phyloP scores from a whole-genome alignment of 1,140 invertebrate species.

The Coptotermes formosanus region DNA sequence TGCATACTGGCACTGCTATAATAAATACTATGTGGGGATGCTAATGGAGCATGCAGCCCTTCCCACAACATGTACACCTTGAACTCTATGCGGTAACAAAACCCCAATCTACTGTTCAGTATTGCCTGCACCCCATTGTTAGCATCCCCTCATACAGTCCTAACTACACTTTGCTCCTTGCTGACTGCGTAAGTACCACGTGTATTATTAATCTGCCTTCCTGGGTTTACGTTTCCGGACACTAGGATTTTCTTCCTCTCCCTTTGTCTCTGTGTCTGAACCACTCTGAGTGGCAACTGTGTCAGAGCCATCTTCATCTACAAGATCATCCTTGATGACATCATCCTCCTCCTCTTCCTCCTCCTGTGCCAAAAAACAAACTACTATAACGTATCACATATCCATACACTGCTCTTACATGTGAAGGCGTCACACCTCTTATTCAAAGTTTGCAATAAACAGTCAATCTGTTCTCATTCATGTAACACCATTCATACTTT shows the following conservation, averaged over 20 bases:
- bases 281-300: slow-evolving; percentile 43
- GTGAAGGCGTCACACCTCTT: too few relatives aligned
- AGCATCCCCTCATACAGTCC: background rate
- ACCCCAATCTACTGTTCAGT: background rate
- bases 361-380: slow-evolving; percentile 42
- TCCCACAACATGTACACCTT: background rate
- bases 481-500: too few relatives aligned
- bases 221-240: slow-evolving; percentile 61
- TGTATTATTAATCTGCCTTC: slow-evolving; percentile 57
- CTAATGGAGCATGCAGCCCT: background rate
- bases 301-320: slow-evolving; percentile 47
- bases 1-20: background rate
- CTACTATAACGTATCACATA: slow-evolving; percentile 39
- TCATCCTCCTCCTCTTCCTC: slow-evolving; percentile 53
- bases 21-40: background rate
- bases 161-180: background rate
- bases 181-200: background rate
- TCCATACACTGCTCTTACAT: slow-evolving; percentile 4
- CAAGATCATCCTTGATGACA: slow-evolving; percentile 51
- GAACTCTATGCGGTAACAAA: background rate
- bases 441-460: too few relatives aligned
- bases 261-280: slow-evolving; percentile 43
- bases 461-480: too few relatives aligned
- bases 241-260: slow-evolving; percentile 32
- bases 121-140: background rate